Evolutionary conservation across 2,888 invertebrate genomes (phyloP), one percentile per base, ranked within the genome.

Genomic region (Pseudanteris insignis): DNA sequence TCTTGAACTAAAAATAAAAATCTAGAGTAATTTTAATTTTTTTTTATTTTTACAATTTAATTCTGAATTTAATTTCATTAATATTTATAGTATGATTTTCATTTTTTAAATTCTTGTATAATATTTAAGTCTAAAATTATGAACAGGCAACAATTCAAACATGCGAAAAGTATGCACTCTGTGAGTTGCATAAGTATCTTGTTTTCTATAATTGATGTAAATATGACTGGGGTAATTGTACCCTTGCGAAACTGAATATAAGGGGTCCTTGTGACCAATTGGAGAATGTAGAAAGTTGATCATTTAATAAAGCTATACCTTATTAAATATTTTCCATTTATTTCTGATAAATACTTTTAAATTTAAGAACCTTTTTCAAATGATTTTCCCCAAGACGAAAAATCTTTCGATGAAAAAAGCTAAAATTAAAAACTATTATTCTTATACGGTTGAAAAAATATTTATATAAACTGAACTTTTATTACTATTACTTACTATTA

Each of bases 231-330:
- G 55, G 55, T 57, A 48, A 11, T 18, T 29, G 34, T 37, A 57
- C 55, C 48, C 55, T 57, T 57, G 30, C 12, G 25, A 37, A 43
- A 53, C 21, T 11, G 24, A 21, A 21, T 9, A 43, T 12, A 28
- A 40, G 29, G 13, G 25, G 28, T 53, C 33, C 9, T 46, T 32
- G 34, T 13, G 37, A 37, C 11, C 25, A 30, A 8, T 7, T 46
- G 28, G 30, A 60, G 24, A 18, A 57, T 47, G 41, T 53, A 53
- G 48, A 41, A 53, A 43, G 48, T 41, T 47, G 36, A 41, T 33
- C 46, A 34, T 47, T 53, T 46, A 60, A 60, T 60, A 60, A 60
- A 60, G 41, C 24, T 57, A 26, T 48, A 48, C 36, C 46, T 47
- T 54, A 38, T 28, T 54, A 46, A 36, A 29, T 13, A 7, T 48